Conservation (phyloP, 2,113 vertebrate species). For the Chiloscyllium plagiosum region DNA sequence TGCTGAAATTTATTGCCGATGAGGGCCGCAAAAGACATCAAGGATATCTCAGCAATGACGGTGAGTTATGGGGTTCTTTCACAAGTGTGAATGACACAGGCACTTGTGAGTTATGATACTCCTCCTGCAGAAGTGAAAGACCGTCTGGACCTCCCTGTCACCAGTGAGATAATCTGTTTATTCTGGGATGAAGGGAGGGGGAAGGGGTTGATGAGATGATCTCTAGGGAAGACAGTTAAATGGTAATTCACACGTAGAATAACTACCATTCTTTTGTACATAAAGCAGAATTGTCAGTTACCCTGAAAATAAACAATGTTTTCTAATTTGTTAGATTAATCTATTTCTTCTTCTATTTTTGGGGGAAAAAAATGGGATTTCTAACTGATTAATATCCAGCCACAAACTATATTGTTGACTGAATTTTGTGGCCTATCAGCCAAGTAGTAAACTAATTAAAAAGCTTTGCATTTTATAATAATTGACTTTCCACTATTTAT, state of each 20-base stretch:
- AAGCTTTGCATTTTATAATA: conserved; percentile 36
- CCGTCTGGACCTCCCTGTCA: conserved; percentile 19
- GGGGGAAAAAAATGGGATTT: neutral
- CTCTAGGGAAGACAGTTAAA: conserved; percentile 12
- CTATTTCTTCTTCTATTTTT: conserved; percentile 13
- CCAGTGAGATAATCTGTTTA: conserved; percentile 28
- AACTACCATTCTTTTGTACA: neutral
- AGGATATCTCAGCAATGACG: neutral
- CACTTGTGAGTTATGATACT: conserved; percentile 27
- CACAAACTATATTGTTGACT: neutral
- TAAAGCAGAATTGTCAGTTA: neutral
- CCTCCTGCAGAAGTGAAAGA: conserved; percentile 22
- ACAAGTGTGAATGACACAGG: conserved; percentile 31
- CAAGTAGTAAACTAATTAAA: conserved; percentile 24
- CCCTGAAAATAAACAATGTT: conserved; percentile 1
- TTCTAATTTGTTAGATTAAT: neutral
- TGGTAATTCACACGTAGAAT: conserved; percentile 15
- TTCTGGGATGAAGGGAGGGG: neutral
- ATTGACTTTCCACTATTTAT: conserved; percentile 27
- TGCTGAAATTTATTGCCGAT: conserved; percentile 34
- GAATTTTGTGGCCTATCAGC: neutral
- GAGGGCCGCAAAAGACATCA: conserved; percentile 22
- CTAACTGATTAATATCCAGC: conserved; percentile 29
- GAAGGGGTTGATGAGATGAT: neutral
- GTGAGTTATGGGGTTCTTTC: conserved; percentile 30